phyloP scores from a whole-genome alignment of 2,888 invertebrate genomes.

The Pherbina coryleti region DNA sequence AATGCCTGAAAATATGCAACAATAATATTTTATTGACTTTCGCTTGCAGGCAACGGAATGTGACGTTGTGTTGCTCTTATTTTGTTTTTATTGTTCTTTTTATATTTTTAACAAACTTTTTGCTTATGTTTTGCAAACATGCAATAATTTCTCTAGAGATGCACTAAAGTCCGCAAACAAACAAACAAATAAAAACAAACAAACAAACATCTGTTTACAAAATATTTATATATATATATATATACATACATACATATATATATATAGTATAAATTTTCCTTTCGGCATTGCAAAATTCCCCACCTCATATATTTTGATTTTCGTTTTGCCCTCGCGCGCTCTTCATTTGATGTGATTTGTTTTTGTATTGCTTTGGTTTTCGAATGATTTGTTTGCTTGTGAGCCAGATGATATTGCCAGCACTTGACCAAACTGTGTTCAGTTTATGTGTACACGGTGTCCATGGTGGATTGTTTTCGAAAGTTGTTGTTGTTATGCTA shows the following conservation, averaged over 20 bases:
- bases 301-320: not conserved
- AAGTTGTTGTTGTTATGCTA: not conserved
- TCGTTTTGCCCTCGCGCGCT: not conserved
- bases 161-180: not conserved
- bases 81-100: too few relatives aligned
- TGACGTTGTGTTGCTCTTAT: too few relatives aligned
- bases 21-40: too few relatives aligned
- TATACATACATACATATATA: too few relatives aligned
- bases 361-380: not conserved
- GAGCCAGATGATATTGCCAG: too few relatives aligned
- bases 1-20: too few relatives aligned
- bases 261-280: not conserved
- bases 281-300: not conserved
- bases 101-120: not conserved
- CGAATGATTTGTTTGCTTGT: not conserved
- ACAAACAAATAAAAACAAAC: too few relatives aligned
- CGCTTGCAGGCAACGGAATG: too few relatives aligned
- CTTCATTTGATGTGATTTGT: slow-evolving; percentile 6
- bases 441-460: too few relatives aligned
- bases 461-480: not conserved
- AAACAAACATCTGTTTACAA: too few relatives aligned
- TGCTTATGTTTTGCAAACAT: not conserved
- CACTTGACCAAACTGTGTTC: too few relatives aligned
- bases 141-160: slow-evolving; percentile 6
- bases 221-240: too few relatives aligned